Evolutionary conservation across 2,797 vertebrate species (phyloP).

Genomic region (Melanotaenia maccullochi): DNA sequence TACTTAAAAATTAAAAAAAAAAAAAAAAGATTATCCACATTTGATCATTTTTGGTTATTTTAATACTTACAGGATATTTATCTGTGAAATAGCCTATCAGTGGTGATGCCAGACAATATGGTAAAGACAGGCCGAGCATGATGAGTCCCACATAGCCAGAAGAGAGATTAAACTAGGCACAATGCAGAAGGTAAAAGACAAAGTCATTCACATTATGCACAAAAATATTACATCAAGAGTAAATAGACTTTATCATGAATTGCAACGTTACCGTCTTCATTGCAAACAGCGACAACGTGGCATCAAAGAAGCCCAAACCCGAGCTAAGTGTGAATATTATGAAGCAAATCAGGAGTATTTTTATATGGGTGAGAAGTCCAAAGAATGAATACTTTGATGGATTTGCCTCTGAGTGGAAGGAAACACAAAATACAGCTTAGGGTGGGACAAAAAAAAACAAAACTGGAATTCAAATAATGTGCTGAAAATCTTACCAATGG

Average conservation of each 20-base stretch:
- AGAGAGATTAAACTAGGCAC: slow-evolving; percentile 84
- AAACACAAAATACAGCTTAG: neutral
- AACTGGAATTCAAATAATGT: slow-evolving; percentile 4
- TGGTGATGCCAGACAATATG: slow-evolving; percentile 89
- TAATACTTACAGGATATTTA: slow-evolving; percentile 88
- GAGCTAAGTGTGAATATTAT: slow-evolving; percentile 87
- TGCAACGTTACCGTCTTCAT: slow-evolving; percentile 82
- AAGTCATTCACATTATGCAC: fast-evolving
- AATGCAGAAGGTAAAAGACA: neutral
- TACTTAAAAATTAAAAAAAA: neutral
- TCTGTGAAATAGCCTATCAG: slow-evolving; percentile 89
- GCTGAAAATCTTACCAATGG: slow-evolving; percentile 81
- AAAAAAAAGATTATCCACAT: fast-evolving
- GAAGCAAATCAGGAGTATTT: slow-evolving; percentile 87
- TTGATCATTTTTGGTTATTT: neutral
- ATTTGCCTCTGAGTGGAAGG: slow-evolving; percentile 76
- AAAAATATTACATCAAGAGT: fast-evolving
- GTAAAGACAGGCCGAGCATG: slow-evolving; percentile 90
- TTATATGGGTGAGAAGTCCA: slow-evolving; percentile 82
- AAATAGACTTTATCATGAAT: neutral
- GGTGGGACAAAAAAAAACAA: neutral
- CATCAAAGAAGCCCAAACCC: slow-evolving; percentile 91
- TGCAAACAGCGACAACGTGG: slow-evolving; percentile 93
- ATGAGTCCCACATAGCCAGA: slow-evolving; percentile 91
- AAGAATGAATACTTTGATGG: slow-evolving; percentile 88